Conservation (phyloP, 1,140 invertebrate species). For the Ditylenchus dipsaci region DNA sequence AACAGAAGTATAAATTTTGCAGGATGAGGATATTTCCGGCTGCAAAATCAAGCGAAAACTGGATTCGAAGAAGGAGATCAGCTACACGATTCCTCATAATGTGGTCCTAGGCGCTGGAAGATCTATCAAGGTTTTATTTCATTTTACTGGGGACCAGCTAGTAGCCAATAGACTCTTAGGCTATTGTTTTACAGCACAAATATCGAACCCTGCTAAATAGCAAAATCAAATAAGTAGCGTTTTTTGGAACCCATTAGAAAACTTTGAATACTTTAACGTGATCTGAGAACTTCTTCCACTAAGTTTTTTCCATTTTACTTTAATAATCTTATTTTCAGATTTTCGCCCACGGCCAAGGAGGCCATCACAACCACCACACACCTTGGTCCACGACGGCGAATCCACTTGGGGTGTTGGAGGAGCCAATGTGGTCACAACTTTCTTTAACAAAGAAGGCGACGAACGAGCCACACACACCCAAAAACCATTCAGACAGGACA, state of each 20-base stretch:
- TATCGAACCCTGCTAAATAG: not conserved
- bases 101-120: slow-evolving; percentile 47
- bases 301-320: no score
- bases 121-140: slow-evolving; percentile 25
- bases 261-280: no score
- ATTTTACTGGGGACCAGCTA: not conserved
- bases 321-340: slow-evolving; percentile 40
- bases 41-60: slow-evolving; percentile 53
- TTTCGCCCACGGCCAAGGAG: slow-evolving; percentile 54
- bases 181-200: not conserved
- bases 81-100: slow-evolving; percentile 55
- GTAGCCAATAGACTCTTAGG: no score
- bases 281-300: no score
- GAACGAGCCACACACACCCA: slow-evolving; percentile 60
- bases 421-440: slow-evolving; percentile 58
- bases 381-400: slow-evolving; percentile 54
- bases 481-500: slow-evolving; percentile 59
- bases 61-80: slow-evolving; percentile 54
- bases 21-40: slow-evolving; percentile 58
- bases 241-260: no score
- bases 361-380: slow-evolving; percentile 50
- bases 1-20: slow-evolving; percentile 6
- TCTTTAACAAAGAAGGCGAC: slow-evolving; percentile 59
- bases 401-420: slow-evolving; percentile 59
- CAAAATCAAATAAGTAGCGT: no score